Base-by-base conservation (phyloP, 1,140 invertebrate genomes). In the Drosophila asahinai region DNA sequence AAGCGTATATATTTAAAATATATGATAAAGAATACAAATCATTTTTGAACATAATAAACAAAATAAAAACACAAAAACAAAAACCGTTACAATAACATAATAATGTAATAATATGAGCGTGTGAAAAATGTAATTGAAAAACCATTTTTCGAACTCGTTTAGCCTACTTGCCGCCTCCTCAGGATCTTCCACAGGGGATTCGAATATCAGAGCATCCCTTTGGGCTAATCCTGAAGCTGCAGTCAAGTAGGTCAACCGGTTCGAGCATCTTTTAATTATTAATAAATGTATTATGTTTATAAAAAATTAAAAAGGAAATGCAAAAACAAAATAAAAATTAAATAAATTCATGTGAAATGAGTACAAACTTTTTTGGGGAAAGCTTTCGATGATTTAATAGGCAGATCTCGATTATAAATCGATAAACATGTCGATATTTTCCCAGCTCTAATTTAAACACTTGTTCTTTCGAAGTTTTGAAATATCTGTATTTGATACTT, bases 241-340 rank as follows among this genome's bases (percentile, higher is more conserved):
- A 43, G 62, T 58, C 14, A 43, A 74, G 67, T 77, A 68, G 65
- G 30, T 61, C 40, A 45, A 60, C 30, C 49, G 49, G 65, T 30
- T 83, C 82, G 82, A 81, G 65, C 80, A 78, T 83, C 81, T 86
- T 86, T 80, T 84, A 83, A 86, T 82, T 89, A 89, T 87, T 92
- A 92, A 92, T 92, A 83, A 91, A 91, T 91, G 90, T 92, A 91
- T 91, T 91, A 91, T 86, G 90, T 91, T 91, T 90, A 92, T 81
- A 91, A 83, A 84, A 81, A 83, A 87, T 87, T 70, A 79, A 91
- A 90, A 91, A 75, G 74, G 75, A 90, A 90, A 89, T 77, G 67
- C 76, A 91, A 86, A 86, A 91, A 90, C 79, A 90, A 80, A 83
- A 79, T 82, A 91, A 91, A 91, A 89, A 82, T 87, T 87, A 87